Evolutionary conservation across 2,113 vertebrate species (phyloP).

Genomic region (Girardinichthys multiradiatus): DNA sequence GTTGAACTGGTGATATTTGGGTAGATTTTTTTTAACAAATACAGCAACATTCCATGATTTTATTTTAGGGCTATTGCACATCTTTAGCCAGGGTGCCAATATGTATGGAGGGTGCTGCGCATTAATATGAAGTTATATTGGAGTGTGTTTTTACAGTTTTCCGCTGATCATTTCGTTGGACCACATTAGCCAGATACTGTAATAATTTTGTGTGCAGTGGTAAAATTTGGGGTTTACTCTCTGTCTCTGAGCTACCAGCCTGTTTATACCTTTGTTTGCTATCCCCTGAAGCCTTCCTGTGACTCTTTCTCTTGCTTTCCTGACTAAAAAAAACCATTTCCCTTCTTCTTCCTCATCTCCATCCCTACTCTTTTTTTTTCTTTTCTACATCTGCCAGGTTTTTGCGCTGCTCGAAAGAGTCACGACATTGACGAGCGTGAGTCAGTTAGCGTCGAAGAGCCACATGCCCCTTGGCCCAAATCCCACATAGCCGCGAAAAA

Average conservation of each 20-base stretch:
- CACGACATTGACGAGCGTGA: slow-evolving; percentile 85
- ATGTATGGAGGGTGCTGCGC: too few species aligned
- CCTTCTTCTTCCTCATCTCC: slow-evolving; percentile 71
- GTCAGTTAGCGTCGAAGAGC: slow-evolving; percentile 78
- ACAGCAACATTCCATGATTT: too few species aligned
- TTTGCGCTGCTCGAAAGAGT: slow-evolving; percentile 86
- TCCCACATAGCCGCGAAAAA: slow-evolving; percentile 64
- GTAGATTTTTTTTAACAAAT: too few species aligned
- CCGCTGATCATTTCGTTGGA: too few species aligned
- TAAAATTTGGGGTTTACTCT: slow-evolving; percentile 22
- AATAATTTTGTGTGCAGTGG: slow-evolving; percentile 15
- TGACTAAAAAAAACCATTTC: slow-evolving; percentile 52
- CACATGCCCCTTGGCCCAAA: slow-evolving; percentile 62
- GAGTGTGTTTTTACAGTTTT: slow-evolving; percentile 38
- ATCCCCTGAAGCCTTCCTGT: slow-evolving; percentile 61
- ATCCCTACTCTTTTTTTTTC: slow-evolving; percentile 72
- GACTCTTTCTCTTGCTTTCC: slow-evolving; percentile 54
- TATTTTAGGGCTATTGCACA: not conserved
- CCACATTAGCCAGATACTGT: not conserved
- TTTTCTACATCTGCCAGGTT: slow-evolving; percentile 81
- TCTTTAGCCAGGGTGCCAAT: not conserved
- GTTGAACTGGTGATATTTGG: too few species aligned
- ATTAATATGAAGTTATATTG: slow-evolving; percentile 60
- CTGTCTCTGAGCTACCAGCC: slow-evolving; percentile 57
- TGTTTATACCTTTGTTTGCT: slow-evolving; percentile 51